These are phyloP conservation scores for Temnothorax curvispinosus DNA, from an alignment of 1,140 invertebrate species.

Conservation along the genomic window DNA sequence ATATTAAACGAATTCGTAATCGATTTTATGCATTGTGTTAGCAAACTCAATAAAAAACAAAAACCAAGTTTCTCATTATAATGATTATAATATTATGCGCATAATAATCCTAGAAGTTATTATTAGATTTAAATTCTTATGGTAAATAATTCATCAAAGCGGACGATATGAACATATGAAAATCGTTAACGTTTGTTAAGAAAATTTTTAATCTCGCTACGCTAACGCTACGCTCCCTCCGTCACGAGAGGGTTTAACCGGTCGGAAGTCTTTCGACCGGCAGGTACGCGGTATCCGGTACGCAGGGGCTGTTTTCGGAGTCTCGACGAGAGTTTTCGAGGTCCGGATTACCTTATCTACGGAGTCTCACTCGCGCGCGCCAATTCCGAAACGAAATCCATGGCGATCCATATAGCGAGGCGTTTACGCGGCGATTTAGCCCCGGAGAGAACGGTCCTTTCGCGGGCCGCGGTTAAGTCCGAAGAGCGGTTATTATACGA, in stretches of 20 bases:
- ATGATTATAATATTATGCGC: neutral
- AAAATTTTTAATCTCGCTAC: neutral
- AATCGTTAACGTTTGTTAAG: neutral
- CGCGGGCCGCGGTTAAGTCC: slow-evolving; percentile 67
- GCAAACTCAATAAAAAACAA: neutral
- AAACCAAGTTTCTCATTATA: neutral
- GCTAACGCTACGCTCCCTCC: neutral
- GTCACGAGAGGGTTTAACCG: slow-evolving; percentile 68
- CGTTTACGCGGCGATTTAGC: slow-evolving; percentile 79
- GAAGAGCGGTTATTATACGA: slow-evolving; percentile 60
- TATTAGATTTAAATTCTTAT: neutral
- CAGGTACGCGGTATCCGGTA: slow-evolving; percentile 62
- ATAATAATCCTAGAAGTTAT: neutral
- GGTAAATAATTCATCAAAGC: neutral
- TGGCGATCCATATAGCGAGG: slow-evolving; percentile 69
- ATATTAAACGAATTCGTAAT: neutral
- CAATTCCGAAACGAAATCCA: slow-evolving; percentile 78
- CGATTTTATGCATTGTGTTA: neutral
- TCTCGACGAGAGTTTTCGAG: slow-evolving; percentile 80
- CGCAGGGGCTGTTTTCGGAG: slow-evolving; percentile 45
- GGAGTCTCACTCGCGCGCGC: slow-evolving; percentile 80
- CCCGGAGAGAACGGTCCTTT: slow-evolving; percentile 57
- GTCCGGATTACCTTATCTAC: slow-evolving; percentile 85
- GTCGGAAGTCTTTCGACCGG: slow-evolving; percentile 14
- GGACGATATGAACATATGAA: neutral